phyloP scores from a whole-genome alignment of 2,888 invertebrate genomes.

The Habrosyne pyritoides region DNA sequence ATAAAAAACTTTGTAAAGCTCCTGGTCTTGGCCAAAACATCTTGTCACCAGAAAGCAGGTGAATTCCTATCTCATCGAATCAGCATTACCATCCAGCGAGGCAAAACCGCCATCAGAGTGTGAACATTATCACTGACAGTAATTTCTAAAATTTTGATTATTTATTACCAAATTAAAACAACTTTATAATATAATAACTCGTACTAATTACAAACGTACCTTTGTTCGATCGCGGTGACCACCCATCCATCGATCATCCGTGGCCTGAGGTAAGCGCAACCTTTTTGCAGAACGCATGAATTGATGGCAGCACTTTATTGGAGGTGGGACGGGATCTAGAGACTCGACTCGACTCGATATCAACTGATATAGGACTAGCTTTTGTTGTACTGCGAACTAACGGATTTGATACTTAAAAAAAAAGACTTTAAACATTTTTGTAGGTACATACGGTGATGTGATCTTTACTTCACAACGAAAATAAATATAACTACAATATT shows the following conservation, averaged over 20 bases:
- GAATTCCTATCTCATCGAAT: no score
- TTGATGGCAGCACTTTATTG: slow-evolving; percentile 75
- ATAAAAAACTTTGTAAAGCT: no score
- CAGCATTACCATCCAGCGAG: no score
- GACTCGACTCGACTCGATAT: slow-evolving; percentile 55
- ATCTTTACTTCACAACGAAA: no score
- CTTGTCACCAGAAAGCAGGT: no score
- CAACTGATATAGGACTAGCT: slow-evolving; percentile 72
- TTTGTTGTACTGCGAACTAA: slow-evolving; percentile 25
- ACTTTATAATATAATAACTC: slow-evolving; percentile 9
- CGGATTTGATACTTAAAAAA: slow-evolving; percentile 46
- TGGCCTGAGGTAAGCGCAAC: slow-evolving; percentile 43
- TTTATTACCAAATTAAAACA: no score
- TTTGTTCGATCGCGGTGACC: slow-evolving; percentile 22
- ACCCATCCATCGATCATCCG: slow-evolving; percentile 55
- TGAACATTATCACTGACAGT: no score
- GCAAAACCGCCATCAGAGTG: no score
- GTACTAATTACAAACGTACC: slow-evolving; percentile 26
- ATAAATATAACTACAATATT: no score
- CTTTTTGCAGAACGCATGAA: slow-evolving; percentile 51
- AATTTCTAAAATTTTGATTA: no score
- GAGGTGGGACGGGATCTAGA: slow-evolving; percentile 70
- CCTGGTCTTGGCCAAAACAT: no score
- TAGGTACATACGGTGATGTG: neutral
- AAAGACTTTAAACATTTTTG: no score